phyloP scores from a whole-genome alignment of 2,797 vertebrate species.

The Artibeus jamaicensis region DNA sequence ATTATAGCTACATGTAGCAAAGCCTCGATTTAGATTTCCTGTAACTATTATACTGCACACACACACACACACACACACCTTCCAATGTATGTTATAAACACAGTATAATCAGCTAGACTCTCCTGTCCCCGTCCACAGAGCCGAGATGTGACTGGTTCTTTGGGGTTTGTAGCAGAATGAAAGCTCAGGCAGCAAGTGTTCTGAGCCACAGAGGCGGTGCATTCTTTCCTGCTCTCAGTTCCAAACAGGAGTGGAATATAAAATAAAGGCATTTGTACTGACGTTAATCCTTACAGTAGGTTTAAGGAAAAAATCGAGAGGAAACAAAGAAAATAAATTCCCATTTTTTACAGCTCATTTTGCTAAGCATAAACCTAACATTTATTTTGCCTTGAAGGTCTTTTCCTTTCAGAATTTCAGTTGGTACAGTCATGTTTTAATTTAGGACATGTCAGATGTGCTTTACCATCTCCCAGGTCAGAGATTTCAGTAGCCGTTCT shows the following conservation, averaged over 20 bases:
- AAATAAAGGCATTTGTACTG: constrained; percentile 51
- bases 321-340: not conserved
- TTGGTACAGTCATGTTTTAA: not conserved
- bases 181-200: not conserved
- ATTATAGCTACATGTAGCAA: constrained; percentile 22
- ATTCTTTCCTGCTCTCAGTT: not conserved
- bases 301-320: constrained; percentile 61
- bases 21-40: constrained; percentile 66
- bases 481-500: not conserved
- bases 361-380: constrained; percentile 57
- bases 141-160: not conserved
- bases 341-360: constrained; percentile 62
- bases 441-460: not conserved
- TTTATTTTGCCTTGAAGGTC: not conserved
- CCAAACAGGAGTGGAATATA: not conserved
- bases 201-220: not conserved
- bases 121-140: not conserved
- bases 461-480: not conserved
- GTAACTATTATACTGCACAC: not conserved
- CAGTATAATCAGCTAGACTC: not conserved
- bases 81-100: not conserved
- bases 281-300: constrained; percentile 60
- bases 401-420: not conserved
- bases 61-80: not conserved
- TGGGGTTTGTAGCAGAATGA: not conserved